Percentiles rank a stretch among this genome's conserved stretches.
These are phyloP conservation scores for Chironomus tentans DNA, from an alignment of 2,888 invertebrate species.

Conservation along the genomic window DNA sequence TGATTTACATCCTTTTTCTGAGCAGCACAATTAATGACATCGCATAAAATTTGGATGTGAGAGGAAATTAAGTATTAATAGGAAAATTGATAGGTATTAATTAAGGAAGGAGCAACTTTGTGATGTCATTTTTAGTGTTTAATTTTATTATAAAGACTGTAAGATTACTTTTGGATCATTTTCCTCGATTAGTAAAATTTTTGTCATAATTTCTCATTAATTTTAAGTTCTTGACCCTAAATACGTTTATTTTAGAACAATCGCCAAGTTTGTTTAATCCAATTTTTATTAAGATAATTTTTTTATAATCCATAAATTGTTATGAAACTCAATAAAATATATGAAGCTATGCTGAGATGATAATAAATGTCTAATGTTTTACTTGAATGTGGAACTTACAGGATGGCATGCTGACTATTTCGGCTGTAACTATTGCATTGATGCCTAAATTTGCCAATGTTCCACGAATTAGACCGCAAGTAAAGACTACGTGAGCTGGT, in stretches of 20 bases:
- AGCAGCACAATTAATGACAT: no score
- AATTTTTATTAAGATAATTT: not conserved
- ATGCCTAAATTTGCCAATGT: conserved; percentile 91
- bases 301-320: not conserved
- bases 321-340: not conserved
- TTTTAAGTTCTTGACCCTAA: no score
- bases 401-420: conserved; percentile 84
- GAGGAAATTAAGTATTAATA: no score
- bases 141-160: not conserved
- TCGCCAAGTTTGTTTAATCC: no score
- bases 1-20: not conserved
- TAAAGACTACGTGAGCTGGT: conserved; percentile 86
- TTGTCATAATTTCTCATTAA: no score
- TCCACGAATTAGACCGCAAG: conserved; percentile 91
- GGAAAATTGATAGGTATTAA: no score
- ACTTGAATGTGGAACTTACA: conserved; percentile 90
- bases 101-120: no score
- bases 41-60: no score
- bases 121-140: no score
- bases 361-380: conserved; percentile 39
- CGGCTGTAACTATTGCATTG: conserved; percentile 88
- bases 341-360: not conserved
- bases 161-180: not conserved
- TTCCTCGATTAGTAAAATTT: not conserved
- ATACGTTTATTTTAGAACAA: no score